Base-by-base conservation (phyloP, 2,797 vertebrate species). In the Decapterus maruadsi region DNA sequence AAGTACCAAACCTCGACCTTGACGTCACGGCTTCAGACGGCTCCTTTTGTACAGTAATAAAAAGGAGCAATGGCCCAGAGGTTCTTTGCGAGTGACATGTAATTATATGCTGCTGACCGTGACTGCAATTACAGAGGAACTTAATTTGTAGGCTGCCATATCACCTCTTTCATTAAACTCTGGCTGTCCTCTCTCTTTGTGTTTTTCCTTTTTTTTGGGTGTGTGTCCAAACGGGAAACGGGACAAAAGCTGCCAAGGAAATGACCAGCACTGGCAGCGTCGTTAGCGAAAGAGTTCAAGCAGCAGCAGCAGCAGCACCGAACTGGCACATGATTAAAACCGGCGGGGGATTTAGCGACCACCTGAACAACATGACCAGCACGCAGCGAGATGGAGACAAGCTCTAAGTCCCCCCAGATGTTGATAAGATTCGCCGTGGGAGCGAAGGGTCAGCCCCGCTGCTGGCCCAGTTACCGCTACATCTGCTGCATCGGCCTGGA, bases 91-190 rank as follows among this genome's bases (percentile, higher is more conserved):
- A 80, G 72, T 68, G 81, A 68, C 74, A 51, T 68, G 63, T 87
- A 74, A 87, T 90, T 84, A 84, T 65, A 83, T 68, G 63, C 77
- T 64, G 82, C 73, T 85, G 81, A 83, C 82, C 58, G 13, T 54
- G 64, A 73, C 67, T 22, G 45, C 78, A 66, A 75, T 84, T 68
- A 79, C 67, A 79, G 67, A 51, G 45, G 67, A 68, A 77, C 69
- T 82, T 84, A 76, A 87, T 87, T 84, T 80, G 55, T 60, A 60
- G 70, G 34, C 71, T 76, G 76, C 72, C 71, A 68, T 55, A 46
- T 82, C 63, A 69, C 50, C 73, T 73, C 67, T 77, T 72, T 87
- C 77, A 82, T 86, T 85, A 83, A 80, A 82, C 74, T 61, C 61
- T 38, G 58, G 43, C 12, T 40, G 72, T 54, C 59, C 58, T 78